A percentile compares a stretch with the other conserved stretches of the same genome.
Evolutionary conservation across 64 coral and sea anemone species (phyloP).

Genomic region (Porites australiensis): DNA sequence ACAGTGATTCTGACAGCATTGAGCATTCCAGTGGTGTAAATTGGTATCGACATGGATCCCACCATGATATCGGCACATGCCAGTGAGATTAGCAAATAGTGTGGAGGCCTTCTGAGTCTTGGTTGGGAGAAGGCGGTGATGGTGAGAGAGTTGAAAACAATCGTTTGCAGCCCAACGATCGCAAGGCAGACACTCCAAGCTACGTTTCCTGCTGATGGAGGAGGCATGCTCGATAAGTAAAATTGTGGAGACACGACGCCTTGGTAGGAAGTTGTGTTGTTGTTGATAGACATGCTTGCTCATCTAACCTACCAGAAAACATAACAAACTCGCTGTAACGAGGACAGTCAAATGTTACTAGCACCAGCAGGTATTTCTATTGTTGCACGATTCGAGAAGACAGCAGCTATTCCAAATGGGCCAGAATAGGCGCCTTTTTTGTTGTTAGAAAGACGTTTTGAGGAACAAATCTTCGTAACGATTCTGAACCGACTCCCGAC

Average conservation of each 20-base stretch:
- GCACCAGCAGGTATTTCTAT: too few relatives aligned
- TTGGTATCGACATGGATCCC: background rate
- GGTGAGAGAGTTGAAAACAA: background rate
- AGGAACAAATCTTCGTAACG: too few relatives aligned
- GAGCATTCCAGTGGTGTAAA: background rate
- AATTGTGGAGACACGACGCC: background rate
- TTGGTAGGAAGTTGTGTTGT: background rate
- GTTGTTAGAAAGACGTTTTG: too few relatives aligned
- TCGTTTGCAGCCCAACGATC: background rate
- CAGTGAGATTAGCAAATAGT: background rate
- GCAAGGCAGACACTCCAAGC: background rate
- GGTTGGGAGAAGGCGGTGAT: background rate
- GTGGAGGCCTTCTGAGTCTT: background rate
- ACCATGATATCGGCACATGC: constrained; percentile 4
- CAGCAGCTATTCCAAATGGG: too few relatives aligned
- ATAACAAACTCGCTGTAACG: too few relatives aligned
- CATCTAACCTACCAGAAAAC: too few relatives aligned
- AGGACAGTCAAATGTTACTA: too few relatives aligned
- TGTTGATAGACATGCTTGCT: background rate
- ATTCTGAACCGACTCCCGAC: too few relatives aligned
- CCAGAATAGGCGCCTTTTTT: too few relatives aligned
- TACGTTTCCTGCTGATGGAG: background rate
- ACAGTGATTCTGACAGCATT: background rate
- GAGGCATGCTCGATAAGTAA: background rate
- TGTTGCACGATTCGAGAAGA: too few relatives aligned